Conservation (phyloP, 64 coral and sea anemone genomes). For the Pocillopora damicornis region DNA sequence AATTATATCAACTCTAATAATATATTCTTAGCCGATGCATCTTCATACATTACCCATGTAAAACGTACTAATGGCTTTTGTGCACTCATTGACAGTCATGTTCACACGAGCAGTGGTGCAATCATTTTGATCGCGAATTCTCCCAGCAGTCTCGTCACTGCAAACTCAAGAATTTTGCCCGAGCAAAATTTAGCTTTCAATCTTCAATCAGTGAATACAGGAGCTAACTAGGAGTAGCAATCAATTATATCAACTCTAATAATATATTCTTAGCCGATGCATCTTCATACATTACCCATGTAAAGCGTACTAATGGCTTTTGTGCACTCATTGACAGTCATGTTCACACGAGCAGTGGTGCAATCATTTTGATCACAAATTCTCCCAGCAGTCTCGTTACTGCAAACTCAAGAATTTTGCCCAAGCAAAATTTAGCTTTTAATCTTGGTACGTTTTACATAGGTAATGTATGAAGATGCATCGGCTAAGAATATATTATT, state of each 20-base stretch:
- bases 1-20: too few relatives aligned
- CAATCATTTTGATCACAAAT: neutral
- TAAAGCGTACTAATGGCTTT: neutral
- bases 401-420: neutral
- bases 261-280: too few relatives aligned
- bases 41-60: too few relatives aligned
- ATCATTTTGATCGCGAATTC: neutral
- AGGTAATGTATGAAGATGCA: too few relatives aligned
- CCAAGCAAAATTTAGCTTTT: neutral
- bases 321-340: neutral
- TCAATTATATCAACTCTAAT: too few relatives aligned
- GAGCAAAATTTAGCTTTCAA: neutral
- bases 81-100: neutral
- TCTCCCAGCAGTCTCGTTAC: neutral
- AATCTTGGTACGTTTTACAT: neutral
- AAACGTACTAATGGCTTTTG: slow-evolving; percentile 1
- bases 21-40: too few relatives aligned
- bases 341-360: neutral
- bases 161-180: neutral
- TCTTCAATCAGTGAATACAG: too few relatives aligned
- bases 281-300: too few relatives aligned
- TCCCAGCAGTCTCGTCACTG: neutral
- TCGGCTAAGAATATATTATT: too few relatives aligned
- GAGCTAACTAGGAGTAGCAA: too few relatives aligned
- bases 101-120: neutral